phyloP scores from a whole-genome alignment of 2,888 invertebrate genomes.

The Mechanitis messenoides region DNA sequence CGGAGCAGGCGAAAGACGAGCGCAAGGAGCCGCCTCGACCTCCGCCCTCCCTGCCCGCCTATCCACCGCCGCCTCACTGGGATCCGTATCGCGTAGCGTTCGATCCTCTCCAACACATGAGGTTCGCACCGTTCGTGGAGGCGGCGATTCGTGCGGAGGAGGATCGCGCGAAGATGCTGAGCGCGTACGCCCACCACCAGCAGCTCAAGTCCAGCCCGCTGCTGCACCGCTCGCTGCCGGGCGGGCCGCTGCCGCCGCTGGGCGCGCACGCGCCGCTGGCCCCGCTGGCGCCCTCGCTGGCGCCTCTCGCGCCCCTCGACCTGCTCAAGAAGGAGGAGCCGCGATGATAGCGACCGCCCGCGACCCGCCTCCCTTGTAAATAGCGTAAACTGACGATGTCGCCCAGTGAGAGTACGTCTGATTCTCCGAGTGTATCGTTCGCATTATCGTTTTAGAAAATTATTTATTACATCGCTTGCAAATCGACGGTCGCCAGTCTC shows the following conservation, averaged over 20 bases:
- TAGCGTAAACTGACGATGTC: conserved; percentile 47
- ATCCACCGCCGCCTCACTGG: conserved; percentile 77
- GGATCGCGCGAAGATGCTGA: conserved; percentile 85
- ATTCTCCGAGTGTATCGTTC: conserved; percentile 50
- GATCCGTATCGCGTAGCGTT: conserved; percentile 82
- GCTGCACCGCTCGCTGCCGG: conserved; percentile 69
- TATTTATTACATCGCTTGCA: conserved; percentile 68
- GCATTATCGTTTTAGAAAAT: conserved; percentile 69
- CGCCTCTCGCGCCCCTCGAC: conserved; percentile 71
- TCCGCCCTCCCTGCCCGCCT: conserved; percentile 71
- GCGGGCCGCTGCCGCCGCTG: conserved; percentile 61
- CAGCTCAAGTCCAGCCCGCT: conserved; percentile 69
- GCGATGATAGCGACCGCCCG: conserved; percentile 68
- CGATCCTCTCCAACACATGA: conserved; percentile 81
- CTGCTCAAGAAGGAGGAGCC: conserved; percentile 78
- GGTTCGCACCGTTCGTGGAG: conserved; percentile 88
- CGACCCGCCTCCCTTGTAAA: conserved; percentile 46
- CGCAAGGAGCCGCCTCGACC: conserved; percentile 73
- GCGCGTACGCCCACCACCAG: conserved; percentile 81
- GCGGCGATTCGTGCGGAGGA: conserved; percentile 87
- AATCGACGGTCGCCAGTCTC: conserved; percentile 39
- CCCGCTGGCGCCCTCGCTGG: conserved; percentile 51
- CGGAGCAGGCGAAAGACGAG: conserved; percentile 63
- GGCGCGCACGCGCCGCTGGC: conserved; percentile 65
- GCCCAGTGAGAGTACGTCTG: conserved; percentile 54